These are phyloP conservation scores for Parnassius glacialis DNA, from an alignment of 2,888 invertebrate species.

Conservation along the genomic window DNA sequence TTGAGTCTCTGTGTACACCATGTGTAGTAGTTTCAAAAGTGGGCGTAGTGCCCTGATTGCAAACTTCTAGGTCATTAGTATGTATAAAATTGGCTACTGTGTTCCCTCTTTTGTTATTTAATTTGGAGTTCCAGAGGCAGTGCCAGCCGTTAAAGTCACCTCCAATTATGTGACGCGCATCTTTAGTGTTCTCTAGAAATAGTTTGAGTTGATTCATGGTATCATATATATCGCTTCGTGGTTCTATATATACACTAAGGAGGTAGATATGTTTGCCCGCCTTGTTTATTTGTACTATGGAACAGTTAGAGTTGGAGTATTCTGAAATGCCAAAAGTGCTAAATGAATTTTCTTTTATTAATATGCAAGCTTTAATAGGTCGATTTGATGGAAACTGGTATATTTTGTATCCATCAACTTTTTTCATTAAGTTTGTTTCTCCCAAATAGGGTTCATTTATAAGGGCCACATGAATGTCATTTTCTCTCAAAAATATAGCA, in stretches of 20 bases:
- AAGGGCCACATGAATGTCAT: not conserved
- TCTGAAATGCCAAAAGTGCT: not conserved
- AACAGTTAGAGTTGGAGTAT: not conserved
- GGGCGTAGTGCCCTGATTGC: slow-evolving; percentile 1
- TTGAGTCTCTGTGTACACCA: not conserved
- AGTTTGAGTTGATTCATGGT: slow-evolving; percentile 1
- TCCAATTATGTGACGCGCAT: not conserved
- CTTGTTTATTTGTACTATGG: not conserved
- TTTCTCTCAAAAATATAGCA: not conserved
- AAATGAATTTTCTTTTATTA: too few species aligned
- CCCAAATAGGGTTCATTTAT: not conserved
- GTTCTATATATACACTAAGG: slow-evolving; percentile 2
- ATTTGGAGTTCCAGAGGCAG: not conserved
- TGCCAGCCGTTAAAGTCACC: slow-evolving; percentile 5
- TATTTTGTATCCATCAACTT: not conserved
- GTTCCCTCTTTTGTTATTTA: slow-evolving; percentile 1
- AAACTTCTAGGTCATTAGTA: not conserved
- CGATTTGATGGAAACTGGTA: not conserved
- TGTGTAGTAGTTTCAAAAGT: slow-evolving; percentile 6
- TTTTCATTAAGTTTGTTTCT: not conserved
- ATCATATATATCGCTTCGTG: not conserved
- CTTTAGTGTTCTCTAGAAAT: not conserved
- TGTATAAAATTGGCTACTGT: not conserved
- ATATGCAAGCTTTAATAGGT: not conserved
- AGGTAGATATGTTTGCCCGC: not conserved